Conservation (phyloP, 2,797 vertebrate genomes). For the Morelia viridis region DNA sequence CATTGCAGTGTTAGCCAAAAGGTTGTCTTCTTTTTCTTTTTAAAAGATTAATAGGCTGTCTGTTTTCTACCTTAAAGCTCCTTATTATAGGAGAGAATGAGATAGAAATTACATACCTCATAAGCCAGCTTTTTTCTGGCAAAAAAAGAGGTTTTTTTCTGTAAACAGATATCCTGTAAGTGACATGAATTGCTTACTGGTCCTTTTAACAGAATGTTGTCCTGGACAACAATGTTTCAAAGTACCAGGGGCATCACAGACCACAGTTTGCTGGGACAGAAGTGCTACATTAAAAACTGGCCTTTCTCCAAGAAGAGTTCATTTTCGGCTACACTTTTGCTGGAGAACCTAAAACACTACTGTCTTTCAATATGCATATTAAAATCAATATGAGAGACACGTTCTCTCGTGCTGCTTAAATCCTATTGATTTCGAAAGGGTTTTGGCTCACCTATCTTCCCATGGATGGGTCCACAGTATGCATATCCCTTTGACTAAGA, state of each 20-base stretch:
- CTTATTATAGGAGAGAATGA: neutral
- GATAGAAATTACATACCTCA: slow-evolving; percentile 44
- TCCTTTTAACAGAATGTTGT: slow-evolving; percentile 52
- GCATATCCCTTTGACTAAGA: neutral
- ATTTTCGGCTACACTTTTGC: slow-evolving; percentile 31
- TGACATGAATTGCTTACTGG: slow-evolving; percentile 40
- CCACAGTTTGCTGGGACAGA: slow-evolving; percentile 44
- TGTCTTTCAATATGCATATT: slow-evolving; percentile 3
- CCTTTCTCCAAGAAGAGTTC: neutral
- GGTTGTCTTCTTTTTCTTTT: neutral
- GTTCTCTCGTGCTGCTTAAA: neutral
- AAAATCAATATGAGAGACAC: neutral
- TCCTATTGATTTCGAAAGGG: neutral
- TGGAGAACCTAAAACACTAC: slow-evolving; percentile 46
- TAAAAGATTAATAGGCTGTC: neutral
- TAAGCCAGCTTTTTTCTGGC: slow-evolving; percentile 47
- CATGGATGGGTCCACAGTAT: neutral
- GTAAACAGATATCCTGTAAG: slow-evolving; percentile 55
- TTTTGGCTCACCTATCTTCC: neutral
- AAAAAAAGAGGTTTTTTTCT: slow-evolving; percentile 34
- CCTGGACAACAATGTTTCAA: slow-evolving; percentile 51
- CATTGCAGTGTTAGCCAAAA: neutral
- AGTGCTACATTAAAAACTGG: slow-evolving; percentile 28
- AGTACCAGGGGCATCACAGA: slow-evolving; percentile 44
- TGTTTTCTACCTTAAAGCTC: slow-evolving; percentile 35